phyloP scores from a whole-genome alignment of 1,140 invertebrate species.

The Acyrthosiphon pisum region DNA sequence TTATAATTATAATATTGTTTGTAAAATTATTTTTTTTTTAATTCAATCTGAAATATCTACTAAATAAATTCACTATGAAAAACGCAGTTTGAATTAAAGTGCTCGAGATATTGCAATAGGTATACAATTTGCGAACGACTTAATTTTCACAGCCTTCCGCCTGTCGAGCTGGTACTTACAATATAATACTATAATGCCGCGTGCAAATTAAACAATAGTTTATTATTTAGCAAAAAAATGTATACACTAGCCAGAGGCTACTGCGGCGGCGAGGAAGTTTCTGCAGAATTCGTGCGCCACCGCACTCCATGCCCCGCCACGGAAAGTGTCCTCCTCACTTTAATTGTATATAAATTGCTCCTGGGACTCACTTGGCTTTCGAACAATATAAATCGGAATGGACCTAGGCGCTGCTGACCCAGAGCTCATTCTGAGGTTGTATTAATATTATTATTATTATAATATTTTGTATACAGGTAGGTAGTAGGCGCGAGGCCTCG shows the following conservation, averaged over 20 bases:
- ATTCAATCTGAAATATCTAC: background rate
- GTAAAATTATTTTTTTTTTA: background rate
- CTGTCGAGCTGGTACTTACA: background rate
- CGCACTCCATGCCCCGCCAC: background rate
- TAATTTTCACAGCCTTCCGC: background rate
- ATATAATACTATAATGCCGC: background rate
- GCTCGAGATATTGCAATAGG: background rate
- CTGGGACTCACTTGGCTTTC: background rate
- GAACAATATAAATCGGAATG: constrained; percentile 1
- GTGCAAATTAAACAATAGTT: background rate
- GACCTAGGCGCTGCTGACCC: background rate
- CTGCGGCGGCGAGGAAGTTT: background rate
- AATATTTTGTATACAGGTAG: background rate
- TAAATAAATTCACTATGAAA: background rate
- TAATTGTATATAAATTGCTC: constrained; percentile 31
- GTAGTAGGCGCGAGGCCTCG: background rate
- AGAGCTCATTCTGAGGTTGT: constrained; percentile 38
- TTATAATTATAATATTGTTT: background rate
- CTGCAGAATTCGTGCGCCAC: background rate
- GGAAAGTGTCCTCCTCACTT: background rate
- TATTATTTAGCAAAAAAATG: background rate
- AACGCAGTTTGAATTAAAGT: background rate
- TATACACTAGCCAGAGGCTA: background rate
- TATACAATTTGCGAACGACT: background rate
- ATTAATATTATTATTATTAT: background rate